Evolutionary conservation across 2,888 invertebrate species (phyloP), one percentile per base, ranked within the genome.

Genomic region (Andrena hattorfiana): DNA sequence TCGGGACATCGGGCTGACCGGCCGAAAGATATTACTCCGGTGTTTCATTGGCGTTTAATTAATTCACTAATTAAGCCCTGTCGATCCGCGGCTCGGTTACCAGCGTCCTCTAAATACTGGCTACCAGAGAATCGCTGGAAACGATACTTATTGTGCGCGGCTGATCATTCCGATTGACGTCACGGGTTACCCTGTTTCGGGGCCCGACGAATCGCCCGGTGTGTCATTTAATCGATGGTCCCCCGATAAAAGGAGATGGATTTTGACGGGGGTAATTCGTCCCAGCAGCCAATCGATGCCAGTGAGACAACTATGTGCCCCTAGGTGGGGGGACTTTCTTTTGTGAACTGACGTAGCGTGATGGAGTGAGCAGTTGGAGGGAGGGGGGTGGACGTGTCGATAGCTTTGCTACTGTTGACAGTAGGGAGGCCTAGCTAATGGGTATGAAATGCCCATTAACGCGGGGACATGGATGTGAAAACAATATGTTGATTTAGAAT

Each of bases 11-110:
- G 32, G 70, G 48, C 74, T 13, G 67, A n/a, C 74, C 68, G 62
- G 54, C 49, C 32, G 67, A 81, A 83, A 83, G 82, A 83, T 81
- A 81, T 81, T 77, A 73, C 72, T 23, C 35, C 66, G 42, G 64
- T 68, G 76, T 75, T 83, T 83, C 83, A 83, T 81, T 83, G 73
- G 77, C 82, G 73, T 82, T 71, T 77, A 81, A 83, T 81, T 81
- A 83, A 82, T 83, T 83, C 81, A 54, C 72, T 81, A 83, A 81
- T 83, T 81, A 82, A 81, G 69, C 77, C 59, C 69, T 68, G 81
- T 81, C 82, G 76, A 76, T 70, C 75, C 71, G 67, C 54, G 71
- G 63, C 60, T 70, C 69, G 69, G 60, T 63, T 49, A 42, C 67
- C 68, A 23, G 68, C 20, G 63, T 66, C 48, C 62, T 56, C 71